Percentiles rank a stretch among this genome's conserved stretches.
phyloP scores from a whole-genome alignment of 2,113 vertebrate genomes.

The Turdus rufiventris region DNA sequence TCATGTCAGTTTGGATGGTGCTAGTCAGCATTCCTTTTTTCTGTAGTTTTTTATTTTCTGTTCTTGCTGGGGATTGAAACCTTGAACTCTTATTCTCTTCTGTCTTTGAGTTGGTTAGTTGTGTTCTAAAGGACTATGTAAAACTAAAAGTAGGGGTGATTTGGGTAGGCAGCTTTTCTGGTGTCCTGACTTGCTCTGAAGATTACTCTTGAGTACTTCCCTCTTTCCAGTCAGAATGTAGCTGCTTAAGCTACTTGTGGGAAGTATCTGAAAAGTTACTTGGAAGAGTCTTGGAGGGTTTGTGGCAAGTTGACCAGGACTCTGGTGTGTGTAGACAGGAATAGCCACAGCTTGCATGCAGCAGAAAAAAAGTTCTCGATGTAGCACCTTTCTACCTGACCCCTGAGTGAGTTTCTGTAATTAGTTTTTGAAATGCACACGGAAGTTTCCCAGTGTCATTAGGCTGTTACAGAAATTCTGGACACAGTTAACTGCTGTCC shows the following conservation, averaged over 20 bases:
- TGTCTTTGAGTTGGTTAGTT: background rate
- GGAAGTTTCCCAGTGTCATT: background rate
- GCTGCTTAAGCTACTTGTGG: no score
- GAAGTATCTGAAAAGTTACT: no score
- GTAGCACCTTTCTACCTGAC: background rate
- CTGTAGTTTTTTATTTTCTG: background rate
- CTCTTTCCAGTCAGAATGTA: no score
- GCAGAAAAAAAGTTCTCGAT: background rate
- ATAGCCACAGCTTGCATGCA: background rate
- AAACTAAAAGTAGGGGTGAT: background rate
- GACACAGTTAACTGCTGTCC: background rate
- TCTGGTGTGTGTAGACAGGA: background rate
- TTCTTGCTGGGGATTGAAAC: background rate
- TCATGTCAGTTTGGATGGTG: background rate
- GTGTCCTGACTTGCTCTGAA: background rate
- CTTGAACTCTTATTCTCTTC: background rate
- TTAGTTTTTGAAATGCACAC: background rate
- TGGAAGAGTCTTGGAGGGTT: no score
- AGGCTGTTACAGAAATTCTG: background rate
- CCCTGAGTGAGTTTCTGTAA: background rate
- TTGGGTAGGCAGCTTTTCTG: background rate
- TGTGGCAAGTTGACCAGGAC: background rate
- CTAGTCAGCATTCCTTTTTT: background rate
- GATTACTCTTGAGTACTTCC: background rate
- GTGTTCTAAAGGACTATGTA: background rate